These are phyloP conservation scores for Kradibia gibbosae DNA, from an alignment of 1,140 invertebrate genomes.

Conservation along the genomic window DNA sequence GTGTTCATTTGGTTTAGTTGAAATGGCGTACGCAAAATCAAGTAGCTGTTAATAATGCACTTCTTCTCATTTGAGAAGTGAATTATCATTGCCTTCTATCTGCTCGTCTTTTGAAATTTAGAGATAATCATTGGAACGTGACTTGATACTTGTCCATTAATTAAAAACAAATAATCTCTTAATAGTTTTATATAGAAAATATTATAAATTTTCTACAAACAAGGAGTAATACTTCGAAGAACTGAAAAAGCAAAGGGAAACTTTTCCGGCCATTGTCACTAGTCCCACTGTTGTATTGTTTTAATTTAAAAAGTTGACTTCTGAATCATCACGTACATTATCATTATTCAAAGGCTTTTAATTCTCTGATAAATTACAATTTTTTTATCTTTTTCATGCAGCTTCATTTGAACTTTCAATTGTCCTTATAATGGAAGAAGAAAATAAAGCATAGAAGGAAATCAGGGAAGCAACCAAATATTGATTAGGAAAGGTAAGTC, in stretches of 20 bases:
- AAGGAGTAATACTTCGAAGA: background rate
- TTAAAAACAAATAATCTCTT: too few relatives aligned
- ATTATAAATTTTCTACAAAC: too few relatives aligned
- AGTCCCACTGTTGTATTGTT: background rate
- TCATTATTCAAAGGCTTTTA: constrained; percentile 3
- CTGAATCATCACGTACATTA: background rate
- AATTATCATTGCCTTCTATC: too few relatives aligned
- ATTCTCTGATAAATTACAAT: constrained; percentile 4
- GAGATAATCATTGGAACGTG: too few relatives aligned
- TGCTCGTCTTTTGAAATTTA: too few relatives aligned
- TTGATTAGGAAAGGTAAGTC: background rate
- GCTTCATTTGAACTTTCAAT: background rate
- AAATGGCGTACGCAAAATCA: background rate
- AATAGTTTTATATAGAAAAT: too few relatives aligned
- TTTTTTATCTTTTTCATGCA: background rate
- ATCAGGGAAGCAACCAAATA: background rate
- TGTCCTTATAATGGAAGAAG: background rate
- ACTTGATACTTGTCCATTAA: too few relatives aligned
- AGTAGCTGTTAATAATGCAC: background rate
- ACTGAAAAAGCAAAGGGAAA: background rate
- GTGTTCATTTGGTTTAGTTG: background rate
- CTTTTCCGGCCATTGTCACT: background rate
- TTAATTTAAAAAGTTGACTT: constrained; percentile 15
- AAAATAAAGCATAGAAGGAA: background rate
- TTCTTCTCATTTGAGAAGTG: background rate